Conservation (phyloP, 1,140 invertebrate species). For the Telenomus remus region DNA sequence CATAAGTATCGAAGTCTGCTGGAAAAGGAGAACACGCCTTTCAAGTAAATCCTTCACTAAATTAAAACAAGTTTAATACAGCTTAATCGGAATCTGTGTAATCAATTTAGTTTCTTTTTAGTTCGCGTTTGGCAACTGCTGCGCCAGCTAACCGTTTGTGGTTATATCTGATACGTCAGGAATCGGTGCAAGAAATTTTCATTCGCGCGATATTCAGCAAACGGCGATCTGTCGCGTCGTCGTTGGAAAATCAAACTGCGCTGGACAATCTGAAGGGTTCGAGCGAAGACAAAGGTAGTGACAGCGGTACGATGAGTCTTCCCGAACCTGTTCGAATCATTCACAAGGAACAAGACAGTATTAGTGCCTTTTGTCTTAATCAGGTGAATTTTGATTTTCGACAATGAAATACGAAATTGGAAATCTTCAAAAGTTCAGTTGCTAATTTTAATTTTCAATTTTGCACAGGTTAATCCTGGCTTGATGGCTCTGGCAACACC, state of each 20-base stretch:
- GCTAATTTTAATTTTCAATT: too few relatives aligned
- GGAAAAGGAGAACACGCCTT: slow-evolving; percentile 96
- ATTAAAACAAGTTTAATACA: neutral
- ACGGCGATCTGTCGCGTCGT: slow-evolving; percentile 74
- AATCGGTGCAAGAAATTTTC: slow-evolving; percentile 95
- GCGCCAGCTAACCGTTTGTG: slow-evolving; percentile 91
- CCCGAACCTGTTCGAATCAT: slow-evolving; percentile 94
- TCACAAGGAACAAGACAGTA: slow-evolving; percentile 99
- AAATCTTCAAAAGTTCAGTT: too few relatives aligned
- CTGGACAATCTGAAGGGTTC: slow-evolving; percentile 69
- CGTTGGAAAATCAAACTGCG: slow-evolving; percentile 71
- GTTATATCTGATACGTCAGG: slow-evolving; percentile 95
- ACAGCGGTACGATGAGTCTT: slow-evolving; percentile 75
- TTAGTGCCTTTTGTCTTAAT: slow-evolving; percentile 97
- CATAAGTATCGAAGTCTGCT: slow-evolving; percentile 95
- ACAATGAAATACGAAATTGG: too few relatives aligned
- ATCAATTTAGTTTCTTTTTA: slow-evolving; percentile 58
- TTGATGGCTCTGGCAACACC: slow-evolving; percentile 94
- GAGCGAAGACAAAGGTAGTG: slow-evolving; percentile 71
- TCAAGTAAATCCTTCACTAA: slow-evolving; percentile 80
- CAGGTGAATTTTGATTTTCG: slow-evolving; percentile 77
- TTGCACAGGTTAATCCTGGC: slow-evolving; percentile 83
- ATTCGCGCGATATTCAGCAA: slow-evolving; percentile 95
- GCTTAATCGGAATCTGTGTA: too few relatives aligned
- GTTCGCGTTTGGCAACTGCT: slow-evolving; percentile 83